Percentiles rank a stretch among this genome's conserved stretches.
These are phyloP conservation scores for Taxidea taxus DNA, from an alignment of 2,113 vertebrate genomes.

Conservation along the genomic window DNA sequence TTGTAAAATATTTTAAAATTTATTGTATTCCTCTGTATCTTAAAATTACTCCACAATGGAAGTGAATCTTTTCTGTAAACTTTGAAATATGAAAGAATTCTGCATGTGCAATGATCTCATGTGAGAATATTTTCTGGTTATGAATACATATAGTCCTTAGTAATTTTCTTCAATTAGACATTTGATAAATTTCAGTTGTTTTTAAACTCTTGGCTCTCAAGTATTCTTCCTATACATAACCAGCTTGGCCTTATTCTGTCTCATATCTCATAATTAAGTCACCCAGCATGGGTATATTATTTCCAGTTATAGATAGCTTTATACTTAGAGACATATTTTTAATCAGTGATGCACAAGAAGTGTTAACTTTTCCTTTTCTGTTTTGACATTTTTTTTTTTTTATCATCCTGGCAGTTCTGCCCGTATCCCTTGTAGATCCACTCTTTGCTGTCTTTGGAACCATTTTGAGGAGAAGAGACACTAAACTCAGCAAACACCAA, in stretches of 20 bases:
- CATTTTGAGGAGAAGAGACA: not conserved
- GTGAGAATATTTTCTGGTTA: not conserved
- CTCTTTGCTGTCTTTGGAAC: not conserved
- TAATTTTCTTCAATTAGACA: not conserved
- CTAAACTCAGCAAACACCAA: not conserved
- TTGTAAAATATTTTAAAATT: not conserved
- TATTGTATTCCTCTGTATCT: not conserved
- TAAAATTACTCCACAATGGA: not conserved
- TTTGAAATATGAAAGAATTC: not conserved
- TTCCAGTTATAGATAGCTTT: not conserved
- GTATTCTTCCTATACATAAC: not conserved
- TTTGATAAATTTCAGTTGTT: not conserved
- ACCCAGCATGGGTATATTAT: not conserved
- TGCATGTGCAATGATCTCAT: not conserved
- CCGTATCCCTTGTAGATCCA: not conserved
- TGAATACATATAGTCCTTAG: not conserved
- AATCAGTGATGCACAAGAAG: not conserved
- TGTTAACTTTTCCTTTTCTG: not conserved
- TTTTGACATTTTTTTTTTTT: not conserved
- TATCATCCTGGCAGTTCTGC: not conserved
- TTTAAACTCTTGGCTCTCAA: not conserved
- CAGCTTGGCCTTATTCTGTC: not conserved
- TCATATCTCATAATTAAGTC: not conserved
- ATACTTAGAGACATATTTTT: not conserved
- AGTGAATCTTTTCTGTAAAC: not conserved